These are phyloP conservation scores for Myotis pilosus DNA, from an alignment of 2,797 vertebrate species.

Conservation along the genomic window DNA sequence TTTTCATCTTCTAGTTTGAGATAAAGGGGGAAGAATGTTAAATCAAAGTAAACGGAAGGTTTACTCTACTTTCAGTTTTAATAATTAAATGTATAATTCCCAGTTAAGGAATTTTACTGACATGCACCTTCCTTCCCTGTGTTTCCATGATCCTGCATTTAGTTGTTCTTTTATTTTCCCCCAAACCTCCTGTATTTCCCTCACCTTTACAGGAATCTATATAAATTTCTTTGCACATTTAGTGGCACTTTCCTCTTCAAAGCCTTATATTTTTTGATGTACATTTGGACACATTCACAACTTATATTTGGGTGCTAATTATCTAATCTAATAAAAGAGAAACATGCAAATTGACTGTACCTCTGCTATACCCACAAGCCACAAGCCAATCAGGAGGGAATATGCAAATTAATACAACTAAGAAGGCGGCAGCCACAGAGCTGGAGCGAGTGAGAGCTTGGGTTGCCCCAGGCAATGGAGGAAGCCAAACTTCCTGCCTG, in stretches of 20 bases:
- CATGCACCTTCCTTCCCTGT: neutral
- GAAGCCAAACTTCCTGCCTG: too few relatives aligned
- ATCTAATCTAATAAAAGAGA: too few relatives aligned
- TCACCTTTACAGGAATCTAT: neutral
- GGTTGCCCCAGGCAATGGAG: too few relatives aligned
- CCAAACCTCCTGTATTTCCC: neutral
- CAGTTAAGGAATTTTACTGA: slow-evolving; percentile 29
- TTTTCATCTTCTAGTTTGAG: slow-evolving; percentile 52
- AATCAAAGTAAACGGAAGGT: slow-evolving; percentile 64
- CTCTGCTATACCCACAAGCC: too few relatives aligned
- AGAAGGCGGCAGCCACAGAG: too few relatives aligned
- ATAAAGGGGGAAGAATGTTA: slow-evolving; percentile 48
- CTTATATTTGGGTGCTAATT: slow-evolving; percentile 10
- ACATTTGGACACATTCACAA: neutral
- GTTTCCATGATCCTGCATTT: neutral
- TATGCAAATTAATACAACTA: too few relatives aligned
- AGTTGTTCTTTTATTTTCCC: neutral
- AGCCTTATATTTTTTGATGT: neutral
- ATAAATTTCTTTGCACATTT: neutral
- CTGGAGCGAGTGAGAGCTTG: too few relatives aligned
- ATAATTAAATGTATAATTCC: slow-evolving; percentile 58
- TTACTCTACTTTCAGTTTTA: slow-evolving; percentile 67
- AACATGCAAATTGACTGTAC: too few relatives aligned
- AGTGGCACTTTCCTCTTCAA: neutral
- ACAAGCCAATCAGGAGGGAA: too few relatives aligned